Evolutionary conservation across 2,113 vertebrate species (phyloP).

Genomic region (Trinectes maculatus): DNA sequence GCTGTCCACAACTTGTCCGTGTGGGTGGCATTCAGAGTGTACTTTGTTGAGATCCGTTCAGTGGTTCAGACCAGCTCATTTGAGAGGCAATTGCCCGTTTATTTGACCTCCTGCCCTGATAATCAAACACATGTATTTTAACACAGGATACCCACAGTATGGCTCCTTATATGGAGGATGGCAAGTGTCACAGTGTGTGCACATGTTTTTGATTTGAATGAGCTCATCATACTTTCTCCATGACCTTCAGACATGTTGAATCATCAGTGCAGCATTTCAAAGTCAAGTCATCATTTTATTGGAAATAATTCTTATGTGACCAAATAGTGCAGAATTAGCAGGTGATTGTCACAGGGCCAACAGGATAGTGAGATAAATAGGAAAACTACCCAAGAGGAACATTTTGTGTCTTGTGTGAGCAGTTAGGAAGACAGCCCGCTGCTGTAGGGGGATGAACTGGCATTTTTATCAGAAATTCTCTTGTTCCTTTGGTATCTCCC

Average conservation of each 20-base stretch:
- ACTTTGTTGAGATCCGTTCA: neutral
- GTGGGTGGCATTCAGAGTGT: constrained; percentile 19
- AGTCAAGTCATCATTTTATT: constrained; percentile 21
- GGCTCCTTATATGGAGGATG: neutral
- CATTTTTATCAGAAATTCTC: constrained; percentile 23
- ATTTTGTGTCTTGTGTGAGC: constrained; percentile 5
- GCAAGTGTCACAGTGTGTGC: neutral
- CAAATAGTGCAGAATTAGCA: constrained; percentile 20
- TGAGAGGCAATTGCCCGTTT: constrained; percentile 26
- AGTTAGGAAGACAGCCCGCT: constrained; percentile 13
- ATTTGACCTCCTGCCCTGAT: constrained; percentile 17
- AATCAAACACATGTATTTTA: constrained; percentile 15
- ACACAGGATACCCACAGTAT: neutral
- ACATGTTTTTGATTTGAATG: constrained; percentile 48
- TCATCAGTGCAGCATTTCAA: constrained; percentile 27
- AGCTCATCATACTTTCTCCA: constrained; percentile 37
- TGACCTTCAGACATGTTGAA: constrained; percentile 20
- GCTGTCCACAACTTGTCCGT: neutral
- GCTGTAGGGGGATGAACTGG: constrained; percentile 16
- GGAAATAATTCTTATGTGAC: constrained; percentile 13
- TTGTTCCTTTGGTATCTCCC: constrained; percentile 15
- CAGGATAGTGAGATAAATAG: constrained; percentile 5
- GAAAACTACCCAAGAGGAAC: neutral
- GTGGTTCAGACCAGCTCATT: constrained; percentile 9
- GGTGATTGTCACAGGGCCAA: neutral